A percentile compares a stretch with the other conserved stretches of the same genome.
Evolutionary conservation across 2,113 vertebrate genomes (phyloP).

Genomic region (Bettongia penicillata): DNA sequence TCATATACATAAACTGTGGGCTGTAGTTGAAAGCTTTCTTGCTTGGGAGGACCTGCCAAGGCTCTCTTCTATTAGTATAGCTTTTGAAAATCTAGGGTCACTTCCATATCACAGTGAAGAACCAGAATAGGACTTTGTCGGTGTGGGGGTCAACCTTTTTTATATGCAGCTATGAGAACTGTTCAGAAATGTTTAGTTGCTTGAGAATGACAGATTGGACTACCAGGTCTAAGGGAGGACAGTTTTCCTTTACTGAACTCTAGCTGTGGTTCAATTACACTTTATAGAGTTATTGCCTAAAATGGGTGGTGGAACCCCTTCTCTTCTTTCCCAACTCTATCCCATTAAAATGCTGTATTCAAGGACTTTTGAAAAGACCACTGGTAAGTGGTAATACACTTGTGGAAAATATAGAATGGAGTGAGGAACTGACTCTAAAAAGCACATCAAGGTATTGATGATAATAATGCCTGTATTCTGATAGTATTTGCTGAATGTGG

Average conservation of each 20-base stretch:
- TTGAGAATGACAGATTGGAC: neutral
- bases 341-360: conserved; percentile 3
- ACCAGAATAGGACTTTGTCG: neutral
- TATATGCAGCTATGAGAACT: conserved; percentile 31
- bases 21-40: neutral
- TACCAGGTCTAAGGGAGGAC: conserved; percentile 22
- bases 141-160: neutral
- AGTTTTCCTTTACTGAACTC: conserved; percentile 57
- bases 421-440: conserved; percentile 46
- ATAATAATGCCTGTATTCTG: conserved; percentile 54
- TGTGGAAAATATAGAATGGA: conserved; percentile 53
- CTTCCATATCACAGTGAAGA: neutral
- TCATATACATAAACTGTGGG: neutral
- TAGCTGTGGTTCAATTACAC: conserved; percentile 49
- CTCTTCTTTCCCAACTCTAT: neutral
- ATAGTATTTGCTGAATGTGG: neutral
- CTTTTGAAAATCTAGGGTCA: neutral
- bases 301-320: conserved; percentile 56
- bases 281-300: conserved; percentile 51
- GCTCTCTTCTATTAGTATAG: neutral
- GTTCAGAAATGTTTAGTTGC: conserved; percentile 26
- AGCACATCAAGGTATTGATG: conserved; percentile 49
- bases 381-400: neutral
- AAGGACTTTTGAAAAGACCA: conserved; percentile 51
- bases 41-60: neutral